These are phyloP conservation scores for Brachyptera putata DNA, from an alignment of 2,888 invertebrate species.

Conservation along the genomic window DNA sequence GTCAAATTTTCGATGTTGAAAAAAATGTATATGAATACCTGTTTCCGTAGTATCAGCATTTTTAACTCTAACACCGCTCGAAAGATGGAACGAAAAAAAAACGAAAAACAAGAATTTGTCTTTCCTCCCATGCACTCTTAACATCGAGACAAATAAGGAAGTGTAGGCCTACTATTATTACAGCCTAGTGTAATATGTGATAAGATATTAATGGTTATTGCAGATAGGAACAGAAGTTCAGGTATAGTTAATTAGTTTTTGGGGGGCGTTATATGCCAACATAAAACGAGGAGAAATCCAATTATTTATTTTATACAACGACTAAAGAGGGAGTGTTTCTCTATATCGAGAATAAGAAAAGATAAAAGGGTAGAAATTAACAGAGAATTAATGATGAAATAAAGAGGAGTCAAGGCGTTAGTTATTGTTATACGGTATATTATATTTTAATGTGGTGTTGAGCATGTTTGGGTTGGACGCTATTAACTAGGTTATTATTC, in stretches of 20 bases:
- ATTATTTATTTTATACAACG: constrained; percentile 3
- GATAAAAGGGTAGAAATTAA: background rate
- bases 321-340: too few relatives aligned
- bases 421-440: background rate
- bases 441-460: too few relatives aligned
- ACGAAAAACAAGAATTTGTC: too few relatives aligned
- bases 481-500: constrained; percentile 4
- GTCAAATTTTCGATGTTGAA: too few relatives aligned
- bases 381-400: background rate
- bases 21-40: too few relatives aligned
- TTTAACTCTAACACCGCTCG: too few relatives aligned
- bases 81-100: too few relatives aligned
- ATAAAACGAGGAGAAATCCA: constrained; percentile 6
- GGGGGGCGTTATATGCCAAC: background rate
- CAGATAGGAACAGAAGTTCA: background rate
- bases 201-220: constrained; percentile 12
- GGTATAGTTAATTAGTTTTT: constrained; percentile 4
- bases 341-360: background rate
- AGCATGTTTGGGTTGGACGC: background rate
- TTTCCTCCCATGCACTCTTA: constrained; percentile 7
- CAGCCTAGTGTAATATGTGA: background rate
- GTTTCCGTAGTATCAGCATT: too few relatives aligned
- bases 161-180: background rate
- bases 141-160: background rate
- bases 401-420: background rate